phyloP scores from a whole-genome alignment of 2,113 vertebrate species.

The Pelecanus crispus region DNA sequence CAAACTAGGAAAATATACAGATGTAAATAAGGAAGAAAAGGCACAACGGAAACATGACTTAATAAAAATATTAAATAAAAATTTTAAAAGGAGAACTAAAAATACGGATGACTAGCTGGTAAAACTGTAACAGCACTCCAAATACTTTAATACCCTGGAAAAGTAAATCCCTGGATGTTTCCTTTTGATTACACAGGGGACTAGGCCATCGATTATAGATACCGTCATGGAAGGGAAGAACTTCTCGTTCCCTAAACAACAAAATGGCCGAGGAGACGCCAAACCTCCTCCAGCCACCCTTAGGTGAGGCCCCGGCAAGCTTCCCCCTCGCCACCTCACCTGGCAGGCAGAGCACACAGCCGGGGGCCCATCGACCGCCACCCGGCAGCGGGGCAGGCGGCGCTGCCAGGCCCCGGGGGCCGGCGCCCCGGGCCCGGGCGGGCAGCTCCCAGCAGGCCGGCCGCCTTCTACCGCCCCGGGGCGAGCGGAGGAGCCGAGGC shows the following conservation, averaged over 20 bases:
- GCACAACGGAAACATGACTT: not conserved
- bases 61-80: too few relatives aligned
- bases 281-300: not conserved
- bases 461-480: too few relatives aligned
- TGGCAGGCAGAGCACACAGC: not conserved
- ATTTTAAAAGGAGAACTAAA: not conserved
- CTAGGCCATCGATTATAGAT: rapidly evolving
- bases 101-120: rapidly evolving
- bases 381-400: not conserved
- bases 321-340: rapidly evolving
- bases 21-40: rapidly evolving
- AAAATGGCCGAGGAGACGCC: not conserved
- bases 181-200: rapidly evolving
- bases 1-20: not conserved
- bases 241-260: rapidly evolving
- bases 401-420: too few relatives aligned
- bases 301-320: rapidly evolving
- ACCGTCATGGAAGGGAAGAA: rapidly evolving
- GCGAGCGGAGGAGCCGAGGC: not conserved
- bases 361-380: rapidly evolving
- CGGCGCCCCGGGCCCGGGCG: not conserved
- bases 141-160: rapidly evolving
- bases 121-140: rapidly evolving
- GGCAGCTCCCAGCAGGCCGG: too few relatives aligned
- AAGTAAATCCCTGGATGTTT: not conserved